These are phyloP conservation scores for Mesocricetus auratus DNA, from an alignment of 2,113 vertebrate species.

Conservation along the genomic window DNA sequence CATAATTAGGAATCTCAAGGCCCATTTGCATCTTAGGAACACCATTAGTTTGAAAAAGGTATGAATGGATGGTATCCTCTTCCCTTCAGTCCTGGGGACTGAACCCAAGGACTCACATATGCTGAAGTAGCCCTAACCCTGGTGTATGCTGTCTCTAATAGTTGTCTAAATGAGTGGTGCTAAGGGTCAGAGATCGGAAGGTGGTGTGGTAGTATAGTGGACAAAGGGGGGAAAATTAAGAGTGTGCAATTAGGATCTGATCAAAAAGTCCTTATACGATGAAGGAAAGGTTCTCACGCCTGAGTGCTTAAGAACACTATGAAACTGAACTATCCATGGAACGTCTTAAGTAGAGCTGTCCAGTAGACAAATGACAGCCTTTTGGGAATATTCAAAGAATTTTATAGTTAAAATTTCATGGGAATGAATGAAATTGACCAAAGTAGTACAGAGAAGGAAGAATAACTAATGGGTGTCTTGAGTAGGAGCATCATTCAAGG, in stretches of 20 bases:
- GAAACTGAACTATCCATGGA: neutral
- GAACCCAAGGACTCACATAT: neutral
- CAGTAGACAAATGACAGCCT: neutral
- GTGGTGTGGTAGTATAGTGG: neutral
- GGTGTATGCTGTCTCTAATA: neutral
- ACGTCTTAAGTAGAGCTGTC: neutral
- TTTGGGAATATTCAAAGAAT: neutral
- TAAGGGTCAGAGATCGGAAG: neutral
- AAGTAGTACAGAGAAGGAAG: neutral
- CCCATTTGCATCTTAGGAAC: conserved; percentile 11
- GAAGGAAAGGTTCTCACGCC: conserved; percentile 40
- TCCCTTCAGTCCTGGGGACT: neutral
- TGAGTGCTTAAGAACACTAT: neutral
- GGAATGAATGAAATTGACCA: neutral
- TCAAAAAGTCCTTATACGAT: neutral
- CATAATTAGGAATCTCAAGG: neutral
- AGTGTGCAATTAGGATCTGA: neutral
- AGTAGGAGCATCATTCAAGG: neutral
- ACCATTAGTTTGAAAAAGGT: neutral
- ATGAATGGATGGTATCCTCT: neutral
- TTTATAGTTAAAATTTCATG: neutral
- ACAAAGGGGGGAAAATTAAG: neutral
- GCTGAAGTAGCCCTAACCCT: no score
- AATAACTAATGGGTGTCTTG: neutral
- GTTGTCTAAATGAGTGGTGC: neutral